phyloP scores from a whole-genome alignment of 1,140 invertebrate species.

The Brachionus angularis region DNA sequence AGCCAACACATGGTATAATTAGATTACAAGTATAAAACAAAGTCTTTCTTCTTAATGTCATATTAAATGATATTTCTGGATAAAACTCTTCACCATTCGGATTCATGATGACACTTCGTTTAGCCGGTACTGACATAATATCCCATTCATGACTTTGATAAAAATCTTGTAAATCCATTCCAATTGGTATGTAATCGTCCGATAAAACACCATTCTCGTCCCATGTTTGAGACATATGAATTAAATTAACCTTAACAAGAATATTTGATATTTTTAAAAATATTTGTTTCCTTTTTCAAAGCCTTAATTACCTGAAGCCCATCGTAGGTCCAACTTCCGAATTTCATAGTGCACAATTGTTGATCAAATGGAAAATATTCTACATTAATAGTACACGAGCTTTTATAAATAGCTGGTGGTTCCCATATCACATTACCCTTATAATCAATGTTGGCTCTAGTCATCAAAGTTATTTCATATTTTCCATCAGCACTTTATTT shows the following conservation, averaged over 20 bases:
- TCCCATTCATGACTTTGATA: slow-evolving; percentile 91
- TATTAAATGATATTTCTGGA: slow-evolving; percentile 95
- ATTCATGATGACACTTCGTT: slow-evolving; percentile 61
- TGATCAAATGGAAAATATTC: slow-evolving; percentile 89
- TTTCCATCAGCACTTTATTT: slow-evolving; percentile 81
- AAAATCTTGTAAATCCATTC: slow-evolving; percentile 54
- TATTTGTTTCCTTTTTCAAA: no score
- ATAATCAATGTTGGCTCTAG: slow-evolving; percentile 83
- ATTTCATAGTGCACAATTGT: slow-evolving; percentile 65
- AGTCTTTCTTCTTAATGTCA: slow-evolving; percentile 74
- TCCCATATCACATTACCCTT: slow-evolving; percentile 74
- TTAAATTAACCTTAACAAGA: slow-evolving; percentile 30
- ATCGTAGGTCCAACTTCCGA: slow-evolving; percentile 95
- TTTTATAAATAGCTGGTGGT: slow-evolving; percentile 97
- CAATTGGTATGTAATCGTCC: background rate
- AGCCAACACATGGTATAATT: slow-evolving; percentile 58
- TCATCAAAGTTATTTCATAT: slow-evolving; percentile 94
- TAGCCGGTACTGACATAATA: slow-evolving; percentile 82
- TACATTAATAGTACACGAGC: slow-evolving; percentile 81
- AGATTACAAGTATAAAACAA: slow-evolving; percentile 59
- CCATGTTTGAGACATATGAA: slow-evolving; percentile 15
- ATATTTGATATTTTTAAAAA: no score
- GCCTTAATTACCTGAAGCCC: slow-evolving; percentile 75
- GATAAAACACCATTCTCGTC: background rate
- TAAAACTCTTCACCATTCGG: slow-evolving; percentile 86